Conservation (phyloP, 2,888 invertebrate species). For the Tyria jacobaeae region DNA sequence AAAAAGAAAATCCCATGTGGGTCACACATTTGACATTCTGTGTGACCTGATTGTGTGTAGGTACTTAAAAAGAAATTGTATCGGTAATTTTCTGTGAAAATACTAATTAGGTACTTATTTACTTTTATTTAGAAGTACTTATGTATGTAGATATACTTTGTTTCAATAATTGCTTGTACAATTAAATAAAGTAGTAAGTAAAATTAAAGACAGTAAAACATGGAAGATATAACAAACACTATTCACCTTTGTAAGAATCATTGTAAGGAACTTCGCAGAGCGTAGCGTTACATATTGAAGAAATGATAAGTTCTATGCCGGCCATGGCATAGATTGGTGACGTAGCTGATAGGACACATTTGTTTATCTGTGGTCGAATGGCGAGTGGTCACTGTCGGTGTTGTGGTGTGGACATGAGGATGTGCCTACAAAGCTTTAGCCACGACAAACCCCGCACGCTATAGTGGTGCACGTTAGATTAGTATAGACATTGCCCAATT, state of each 20-base stretch:
- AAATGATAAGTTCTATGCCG: constrained; percentile 76
- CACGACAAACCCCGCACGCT: constrained; percentile 36
- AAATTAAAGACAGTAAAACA: background rate
- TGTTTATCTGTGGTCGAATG: constrained; percentile 43
- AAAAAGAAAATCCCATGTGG: too few species aligned
- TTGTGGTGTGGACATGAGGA: constrained; percentile 27
- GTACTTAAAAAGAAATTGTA: too few species aligned
- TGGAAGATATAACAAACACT: background rate
- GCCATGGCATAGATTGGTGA: constrained; percentile 62
- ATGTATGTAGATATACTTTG: too few species aligned
- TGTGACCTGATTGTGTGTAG: too few species aligned
- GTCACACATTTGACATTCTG: too few species aligned
- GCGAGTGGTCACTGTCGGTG: constrained; percentile 39
- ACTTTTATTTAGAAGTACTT: too few species aligned
- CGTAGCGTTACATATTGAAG: constrained; percentile 77
- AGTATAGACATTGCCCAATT: constrained; percentile 48
- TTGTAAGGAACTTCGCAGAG: constrained; percentile 71
- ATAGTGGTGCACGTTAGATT: constrained; percentile 55
- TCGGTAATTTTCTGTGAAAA: too few species aligned
- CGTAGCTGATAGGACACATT: constrained; percentile 33
- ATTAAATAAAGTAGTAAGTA: background rate
- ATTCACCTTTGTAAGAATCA: constrained; percentile 55
- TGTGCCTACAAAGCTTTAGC: constrained; percentile 37
- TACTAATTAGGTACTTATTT: too few species aligned
- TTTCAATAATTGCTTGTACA: too few species aligned